Conservation (phyloP, 1,140 invertebrate species). For the Heliconius nattereri region DNA sequence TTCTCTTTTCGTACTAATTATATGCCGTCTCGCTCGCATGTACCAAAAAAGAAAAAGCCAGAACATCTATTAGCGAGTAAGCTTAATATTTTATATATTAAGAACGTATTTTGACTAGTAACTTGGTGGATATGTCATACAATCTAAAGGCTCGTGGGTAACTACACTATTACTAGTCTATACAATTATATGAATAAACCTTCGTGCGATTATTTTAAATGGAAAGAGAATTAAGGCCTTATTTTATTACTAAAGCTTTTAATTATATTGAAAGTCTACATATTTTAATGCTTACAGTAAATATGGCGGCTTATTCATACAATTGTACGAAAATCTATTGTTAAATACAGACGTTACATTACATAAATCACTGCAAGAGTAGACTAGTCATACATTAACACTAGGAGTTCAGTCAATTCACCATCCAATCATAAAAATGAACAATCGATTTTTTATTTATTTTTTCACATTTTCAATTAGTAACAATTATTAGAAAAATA, state of each 20-base stretch:
- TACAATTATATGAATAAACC: neutral
- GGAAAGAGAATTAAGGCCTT: conserved; percentile 8
- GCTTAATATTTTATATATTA: conserved; percentile 5
- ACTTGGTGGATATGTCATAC: conserved; percentile 65
- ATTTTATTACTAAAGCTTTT: conserved; percentile 14
- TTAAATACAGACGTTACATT: conserved; percentile 20
- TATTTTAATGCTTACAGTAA: neutral
- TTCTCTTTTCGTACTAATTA: neutral
- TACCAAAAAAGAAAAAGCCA: neutral
- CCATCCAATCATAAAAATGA: conserved; percentile 42
- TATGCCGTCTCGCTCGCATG: neutral
- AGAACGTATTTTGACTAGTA: conserved; percentile 58
- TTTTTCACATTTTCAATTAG: conserved; percentile 19
- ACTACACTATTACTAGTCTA: conserved; percentile 39
- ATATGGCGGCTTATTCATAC: conserved; percentile 2
- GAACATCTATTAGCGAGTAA: neutral
- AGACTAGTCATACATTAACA: conserved; percentile 61
- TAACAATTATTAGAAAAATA: conserved; percentile 38
- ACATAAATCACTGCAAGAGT: conserved; percentile 43
- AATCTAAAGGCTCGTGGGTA: conserved; percentile 53
- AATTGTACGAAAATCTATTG: neutral
- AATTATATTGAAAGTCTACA: conserved; percentile 1
- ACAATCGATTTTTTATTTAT: conserved; percentile 20
- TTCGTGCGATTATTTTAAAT: conserved; percentile 10
- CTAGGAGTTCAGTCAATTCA: conserved; percentile 64